Base-by-base conservation (phyloP, 2,888 invertebrate genomes). In the Eilema griseolum region DNA sequence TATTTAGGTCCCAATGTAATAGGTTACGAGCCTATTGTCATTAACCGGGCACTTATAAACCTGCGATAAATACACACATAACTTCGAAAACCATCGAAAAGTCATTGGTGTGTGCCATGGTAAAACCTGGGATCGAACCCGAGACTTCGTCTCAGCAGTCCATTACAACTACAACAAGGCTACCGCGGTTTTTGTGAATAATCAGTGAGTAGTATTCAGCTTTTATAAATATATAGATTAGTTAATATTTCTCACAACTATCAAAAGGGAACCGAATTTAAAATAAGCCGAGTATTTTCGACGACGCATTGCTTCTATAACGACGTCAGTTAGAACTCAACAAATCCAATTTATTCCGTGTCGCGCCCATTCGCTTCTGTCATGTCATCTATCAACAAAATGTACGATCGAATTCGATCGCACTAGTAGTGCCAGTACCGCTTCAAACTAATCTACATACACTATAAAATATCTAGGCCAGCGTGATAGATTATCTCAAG, bases 361-460 rank as follows among this genome's bases (percentile, higher is more conserved):
- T 52, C 72, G 68, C 70, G 57, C 69, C 78, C 78, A 72, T 76
- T 77, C 75, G 69, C 57, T 61, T 61, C 64, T 73, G 80, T 71
- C 74, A 70, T 52, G 78, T 72, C 76, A 76, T 83, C 75, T 75
- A 82, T 84, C 82, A 84, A 78, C 77, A 75, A 71, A 80, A 83
- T 78, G 72, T 78, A 84, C 77, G 83, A 83, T 71, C 76, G 66
- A 74, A 74, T 77, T 70, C 74, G 76, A 73, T 80, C 75, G 69
- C 70, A n/a, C n/a, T n/a, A n/a, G 28, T 28, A 28, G 28, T 28
- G 69, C 78, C 62, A 68, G 62, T 72, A 65, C 76, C 74, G 76
- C 83, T 75, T 70, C 75, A 71, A 69, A 72, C 78, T 75, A 82
- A 84, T 84, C 79, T 84, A 70, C 83, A 80, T 83, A 75, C 74